Conservation (phyloP, 2,888 invertebrate genomes). For the Eupithecia subfuscata region DNA sequence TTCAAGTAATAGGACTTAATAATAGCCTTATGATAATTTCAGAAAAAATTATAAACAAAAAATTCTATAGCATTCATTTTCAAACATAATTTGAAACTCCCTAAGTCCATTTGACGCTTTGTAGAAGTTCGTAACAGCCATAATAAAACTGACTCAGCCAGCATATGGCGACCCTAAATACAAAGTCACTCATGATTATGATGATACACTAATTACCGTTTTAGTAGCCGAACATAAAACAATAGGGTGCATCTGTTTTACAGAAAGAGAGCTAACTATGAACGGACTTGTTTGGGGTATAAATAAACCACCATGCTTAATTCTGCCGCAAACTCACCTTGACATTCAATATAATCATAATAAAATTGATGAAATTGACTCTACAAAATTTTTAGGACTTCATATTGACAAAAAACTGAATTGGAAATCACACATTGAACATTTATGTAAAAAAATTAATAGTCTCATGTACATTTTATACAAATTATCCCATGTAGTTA, state of each 20-base stretch:
- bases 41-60: not conserved
- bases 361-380: too few relatives aligned
- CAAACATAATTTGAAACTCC: not conserved
- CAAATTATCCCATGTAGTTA: too few relatives aligned
- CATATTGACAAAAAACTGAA: too few relatives aligned
- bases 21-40: not conserved
- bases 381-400: too few relatives aligned
- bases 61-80: too few relatives aligned
- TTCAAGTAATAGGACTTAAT: not conserved
- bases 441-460: too few relatives aligned
- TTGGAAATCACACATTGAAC: too few relatives aligned
- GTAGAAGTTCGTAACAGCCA: slow-evolving; percentile 10
- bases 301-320: not conserved
- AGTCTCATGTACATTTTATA: too few relatives aligned
- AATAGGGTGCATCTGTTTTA: slow-evolving; percentile 60
- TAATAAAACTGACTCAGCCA: slow-evolving; percentile 29
- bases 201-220: slow-evolving; percentile 70
- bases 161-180: slow-evolving; percentile 59
- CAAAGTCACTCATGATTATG: slow-evolving; percentile 68
- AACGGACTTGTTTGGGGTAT: not conserved
- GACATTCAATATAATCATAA: too few relatives aligned
- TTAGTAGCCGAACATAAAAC: slow-evolving; percentile 65
- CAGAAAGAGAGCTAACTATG: not conserved
- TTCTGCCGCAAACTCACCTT: not conserved
- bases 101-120: not conserved